Percentiles rank a stretch among this genome's conserved stretches.
These are phyloP conservation scores for Drosophila kuntzei DNA, from an alignment of 2,888 invertebrate genomes.

Conservation along the genomic window DNA sequence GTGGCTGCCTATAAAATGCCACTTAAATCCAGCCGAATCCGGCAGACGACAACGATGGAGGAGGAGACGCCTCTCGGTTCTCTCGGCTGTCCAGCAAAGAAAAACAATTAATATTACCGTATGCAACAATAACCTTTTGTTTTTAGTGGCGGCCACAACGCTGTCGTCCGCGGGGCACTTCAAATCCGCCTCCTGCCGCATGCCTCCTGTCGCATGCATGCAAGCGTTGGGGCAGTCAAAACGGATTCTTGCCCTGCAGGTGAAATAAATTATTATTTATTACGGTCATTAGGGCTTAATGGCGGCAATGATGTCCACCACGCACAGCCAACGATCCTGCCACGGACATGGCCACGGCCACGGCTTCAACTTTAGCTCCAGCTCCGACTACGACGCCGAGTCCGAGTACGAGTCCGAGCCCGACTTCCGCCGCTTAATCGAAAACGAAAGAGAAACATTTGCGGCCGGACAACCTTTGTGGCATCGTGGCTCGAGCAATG, in stretches of 20 bases:
- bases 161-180: slow-evolving; percentile 29
- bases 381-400: background rate
- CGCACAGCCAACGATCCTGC: slow-evolving; percentile 46
- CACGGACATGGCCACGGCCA: slow-evolving; percentile 34
- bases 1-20: slow-evolving; percentile 66
- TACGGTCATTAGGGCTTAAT: slow-evolving; percentile 81
- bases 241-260: slow-evolving; percentile 67
- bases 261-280: slow-evolving; percentile 82
- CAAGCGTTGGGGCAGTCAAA: slow-evolving; percentile 21
- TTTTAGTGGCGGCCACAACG: slow-evolving; percentile 53
- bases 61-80: background rate
- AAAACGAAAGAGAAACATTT: slow-evolving; percentile 76
- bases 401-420: too few species aligned
- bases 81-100: slow-evolving; percentile 30
- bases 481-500: too few species aligned
- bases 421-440: slow-evolving; percentile 79
- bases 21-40: slow-evolving; percentile 63
- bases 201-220: slow-evolving; percentile 44
- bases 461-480: slow-evolving; percentile 65
- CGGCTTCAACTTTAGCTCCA: background rate
- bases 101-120: slow-evolving; percentile 76
- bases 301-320: slow-evolving; percentile 82
- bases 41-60: slow-evolving; percentile 19
- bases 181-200: slow-evolving; percentile 40
- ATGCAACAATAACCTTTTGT: slow-evolving; percentile 80